phyloP scores from a whole-genome alignment of 2,113 vertebrate species.

The Percopsis transmontana region DNA sequence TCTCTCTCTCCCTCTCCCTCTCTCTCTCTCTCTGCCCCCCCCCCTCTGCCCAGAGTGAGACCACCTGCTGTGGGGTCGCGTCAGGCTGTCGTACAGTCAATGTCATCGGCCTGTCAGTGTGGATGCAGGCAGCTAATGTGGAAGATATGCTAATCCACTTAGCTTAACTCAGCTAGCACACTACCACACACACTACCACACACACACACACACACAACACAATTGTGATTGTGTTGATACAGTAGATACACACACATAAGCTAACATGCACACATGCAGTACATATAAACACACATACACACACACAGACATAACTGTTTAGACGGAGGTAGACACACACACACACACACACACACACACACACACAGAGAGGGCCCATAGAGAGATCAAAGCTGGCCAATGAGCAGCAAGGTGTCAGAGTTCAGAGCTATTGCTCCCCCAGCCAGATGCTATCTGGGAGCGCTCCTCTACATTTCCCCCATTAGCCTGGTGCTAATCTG shows the following conservation, averaged over 20 bases:
- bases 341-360: background rate
- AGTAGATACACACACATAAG: no score
- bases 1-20: slow-evolving; percentile 1
- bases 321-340: no score
- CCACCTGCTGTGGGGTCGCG: slow-evolving; percentile 62
- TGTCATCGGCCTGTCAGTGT: slow-evolving; percentile 71
- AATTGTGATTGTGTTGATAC: background rate
- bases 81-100: slow-evolving; percentile 64
- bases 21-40: background rate
- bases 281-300: no score
- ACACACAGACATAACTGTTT: no score
- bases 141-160: slow-evolving; percentile 80
- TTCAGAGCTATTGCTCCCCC: slow-evolving; percentile 73
- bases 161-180: slow-evolving; percentile 70
- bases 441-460: slow-evolving; percentile 69
- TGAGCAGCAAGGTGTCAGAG: slow-evolving; percentile 67
- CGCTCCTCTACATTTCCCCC: slow-evolving; percentile 65
- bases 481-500: slow-evolving; percentile 53
- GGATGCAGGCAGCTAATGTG: slow-evolving; percentile 72
- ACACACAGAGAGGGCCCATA: background rate
- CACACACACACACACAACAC: background rate
- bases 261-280: no score
- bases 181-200: slow-evolving; percentile 18
- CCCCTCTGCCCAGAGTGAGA: slow-evolving; percentile 26
- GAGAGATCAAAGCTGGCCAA: slow-evolving; percentile 61